Evolutionary conservation across 2,888 invertebrate species (phyloP), one percentile per base, ranked within the genome.

Genomic region (Dryomyza anilis): DNA sequence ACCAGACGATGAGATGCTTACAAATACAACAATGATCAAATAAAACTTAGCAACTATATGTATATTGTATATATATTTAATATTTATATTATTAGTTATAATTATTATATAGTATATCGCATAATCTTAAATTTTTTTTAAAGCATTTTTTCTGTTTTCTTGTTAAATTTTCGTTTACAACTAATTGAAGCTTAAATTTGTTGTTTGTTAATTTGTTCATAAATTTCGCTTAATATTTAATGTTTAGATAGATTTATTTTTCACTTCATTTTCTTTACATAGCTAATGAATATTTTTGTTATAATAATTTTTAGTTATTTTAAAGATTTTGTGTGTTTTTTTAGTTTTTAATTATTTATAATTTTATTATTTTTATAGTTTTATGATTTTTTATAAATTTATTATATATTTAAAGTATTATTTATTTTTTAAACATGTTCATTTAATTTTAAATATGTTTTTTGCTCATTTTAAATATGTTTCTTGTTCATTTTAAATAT

Each of bases 381-480:
- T 56, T 56, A 39, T 23, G 70, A 67, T 68, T 73, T 71, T 66
- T 65, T 64, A n/a, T n/a, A n/a, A n/a, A n/a, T n/a, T n/a, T n/a
- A n/a, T 25, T 23, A 50, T 50, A 50, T 50, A 50, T 50, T 4
- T 50, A 21, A n/a, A n/a, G n/a, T n/a, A n/a, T n/a, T n/a, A n/a
- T n/a, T n/a, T n/a, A n/a, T n/a, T n/a, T n/a, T n/a, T n/a, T n/a
- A n/a, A n/a, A n/a, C n/a, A n/a, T n/a, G n/a, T n/a, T n/a, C n/a
- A n/a, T n/a, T n/a, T n/a, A n/a, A n/a, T n/a, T n/a, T n/a, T n/a
- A n/a, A n/a, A n/a, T n/a, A n/a, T n/a, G n/a, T n/a, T n/a, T n/a
- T n/a, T n/a, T n/a, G n/a, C n/a, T n/a, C n/a, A n/a, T n/a, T n/a
- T n/a, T n/a, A n/a, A n/a, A n/a, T n/a, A n/a, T n/a, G n/a, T n/a